Base-by-base conservation (phyloP, 64 coral and sea anemone genomes). In the Porites lutea region DNA sequence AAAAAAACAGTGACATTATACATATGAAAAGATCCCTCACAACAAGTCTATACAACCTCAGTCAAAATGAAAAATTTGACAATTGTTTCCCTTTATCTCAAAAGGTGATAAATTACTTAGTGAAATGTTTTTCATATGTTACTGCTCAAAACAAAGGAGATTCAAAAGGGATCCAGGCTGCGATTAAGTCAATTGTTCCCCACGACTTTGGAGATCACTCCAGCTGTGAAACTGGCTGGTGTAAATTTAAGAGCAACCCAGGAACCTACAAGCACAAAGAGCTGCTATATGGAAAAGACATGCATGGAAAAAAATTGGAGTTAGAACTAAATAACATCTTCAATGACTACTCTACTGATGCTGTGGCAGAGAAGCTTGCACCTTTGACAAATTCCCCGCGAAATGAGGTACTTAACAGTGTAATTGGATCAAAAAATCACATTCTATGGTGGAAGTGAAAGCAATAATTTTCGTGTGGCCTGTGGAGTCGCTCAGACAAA, bases 91-190 rank as follows among this genome's bases (percentile, higher is more conserved):
- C 49, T 22, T 18, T 92, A 23, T 92, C 90, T 83, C 43, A 72
- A 13, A 92, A 82, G 50, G 89, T 82, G 54, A 91, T 91, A 51
- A 69, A 52, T 13, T 91, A 91, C 19, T 21, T 91, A 2, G 75
- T 37, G 18, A 91, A 82, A 23, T 83, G 89, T 91, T 91, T 91
- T 73, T 57, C 18, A 5, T 91, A 82, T 79, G 58, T 51, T 37
- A 73, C 83, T 74, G 58, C 89, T 14, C 91, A 93, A 87, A 93
- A 93, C 68, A 93, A 87, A 76, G 79, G 65, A 52, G 12, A 93
- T 27, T 5, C 73, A 8, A 14, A 63, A 19, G 50, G 16, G 23
- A 27, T 88, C 4, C 70, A 93, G 48, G n/a, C 13, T 19, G 19
- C 75, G 0, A 50, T 93, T 12, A 27, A 58, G 88, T 55, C 16